A percentile compares a stretch with the other conserved stretches of the same genome.
These are phyloP conservation scores for Tetheella fluctuosa DNA, from an alignment of 2,888 invertebrate species.

Conservation along the genomic window DNA sequence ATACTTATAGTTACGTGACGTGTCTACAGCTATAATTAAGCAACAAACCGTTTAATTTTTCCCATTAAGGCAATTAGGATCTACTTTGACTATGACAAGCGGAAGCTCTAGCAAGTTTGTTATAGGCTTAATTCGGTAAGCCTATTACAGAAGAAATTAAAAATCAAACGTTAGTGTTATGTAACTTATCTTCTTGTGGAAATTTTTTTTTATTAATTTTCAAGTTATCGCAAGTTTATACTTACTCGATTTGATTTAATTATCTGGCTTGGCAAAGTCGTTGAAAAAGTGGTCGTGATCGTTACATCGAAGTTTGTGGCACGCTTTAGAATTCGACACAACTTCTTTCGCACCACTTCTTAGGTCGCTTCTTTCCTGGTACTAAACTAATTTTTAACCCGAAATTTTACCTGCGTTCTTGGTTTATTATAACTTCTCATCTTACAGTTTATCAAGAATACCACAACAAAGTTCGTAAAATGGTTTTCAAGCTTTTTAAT, in stretches of 20 bases:
- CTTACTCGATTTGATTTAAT: too few species aligned
- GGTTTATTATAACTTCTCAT: too few species aligned
- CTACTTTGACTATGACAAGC: neutral
- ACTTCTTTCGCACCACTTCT: neutral
- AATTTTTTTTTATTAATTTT: too few species aligned
- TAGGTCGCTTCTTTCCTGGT: too few species aligned
- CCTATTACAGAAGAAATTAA: neutral
- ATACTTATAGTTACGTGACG: neutral
- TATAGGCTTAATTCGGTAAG: neutral
- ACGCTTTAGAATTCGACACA: neutral
- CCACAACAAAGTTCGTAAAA: too few species aligned
- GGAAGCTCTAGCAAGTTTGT: constrained; percentile 6
- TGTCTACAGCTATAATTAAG: neutral
- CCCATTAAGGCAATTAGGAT: neutral
- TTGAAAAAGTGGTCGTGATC: neutral
- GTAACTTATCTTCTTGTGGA: too few species aligned
- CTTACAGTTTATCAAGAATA: too few species aligned
- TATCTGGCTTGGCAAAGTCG: neutral
- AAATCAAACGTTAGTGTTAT: too few species aligned
- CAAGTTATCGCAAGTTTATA: too few species aligned
- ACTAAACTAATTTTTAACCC: too few species aligned
- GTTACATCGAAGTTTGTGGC: neutral
- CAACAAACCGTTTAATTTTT: neutral
- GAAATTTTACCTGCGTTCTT: too few species aligned
- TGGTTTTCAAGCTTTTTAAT: too few species aligned